phyloP scores from a whole-genome alignment of 2,888 invertebrate genomes.

The Blomia tropicalis region DNA sequence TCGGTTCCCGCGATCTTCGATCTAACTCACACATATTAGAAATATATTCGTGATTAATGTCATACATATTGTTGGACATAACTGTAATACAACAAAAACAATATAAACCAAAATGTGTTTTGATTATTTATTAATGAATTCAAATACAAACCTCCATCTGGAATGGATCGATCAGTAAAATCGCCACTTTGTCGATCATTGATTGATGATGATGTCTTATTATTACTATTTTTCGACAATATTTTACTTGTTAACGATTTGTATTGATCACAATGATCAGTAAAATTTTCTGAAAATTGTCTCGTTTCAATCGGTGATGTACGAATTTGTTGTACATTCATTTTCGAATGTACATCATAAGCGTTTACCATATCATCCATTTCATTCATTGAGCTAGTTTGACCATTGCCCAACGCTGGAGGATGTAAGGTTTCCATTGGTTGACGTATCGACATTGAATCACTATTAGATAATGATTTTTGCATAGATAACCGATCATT shows the following conservation, averaged over 20 bases:
- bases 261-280: conserved; percentile 18
- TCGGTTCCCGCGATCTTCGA: not conserved
- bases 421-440: not conserved
- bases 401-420: not conserved
- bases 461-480: not conserved
- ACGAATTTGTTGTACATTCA: not conserved
- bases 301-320: not conserved
- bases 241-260: conserved; percentile 13
- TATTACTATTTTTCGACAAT: not conserved
- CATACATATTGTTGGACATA: not conserved
- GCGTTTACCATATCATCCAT: not conserved
- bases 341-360: not conserved
- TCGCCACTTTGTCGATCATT: not conserved
- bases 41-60: not conserved
- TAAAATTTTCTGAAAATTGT: not conserved
- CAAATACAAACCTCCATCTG: not conserved
- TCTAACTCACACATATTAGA: not conserved
- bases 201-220: not conserved
- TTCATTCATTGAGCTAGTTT: not conserved
- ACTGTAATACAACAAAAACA: no score
- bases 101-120: not conserved
- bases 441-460: not conserved
- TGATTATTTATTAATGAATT: not conserved
- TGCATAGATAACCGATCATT: not conserved
- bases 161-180: not conserved